Evolutionary conservation across 2,797 vertebrate species (phyloP).

Genomic region (Helostoma temminkii): DNA sequence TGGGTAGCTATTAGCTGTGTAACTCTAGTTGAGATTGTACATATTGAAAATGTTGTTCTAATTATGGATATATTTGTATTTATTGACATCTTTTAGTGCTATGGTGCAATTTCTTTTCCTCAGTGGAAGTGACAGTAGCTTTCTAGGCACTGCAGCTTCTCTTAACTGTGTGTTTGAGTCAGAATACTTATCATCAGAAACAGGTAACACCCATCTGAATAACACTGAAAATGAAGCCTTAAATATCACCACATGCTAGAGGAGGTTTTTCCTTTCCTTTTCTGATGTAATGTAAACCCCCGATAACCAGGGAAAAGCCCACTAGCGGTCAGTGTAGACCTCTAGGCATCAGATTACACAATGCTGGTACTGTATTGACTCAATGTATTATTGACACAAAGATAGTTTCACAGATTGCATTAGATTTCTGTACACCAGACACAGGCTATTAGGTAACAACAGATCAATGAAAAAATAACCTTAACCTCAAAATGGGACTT

Average conservation of each 20-base stretch:
- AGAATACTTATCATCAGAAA: constrained; percentile 44
- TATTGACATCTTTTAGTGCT: constrained; percentile 74
- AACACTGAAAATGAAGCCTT: constrained; percentile 74
- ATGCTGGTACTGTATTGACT: constrained; percentile 19
- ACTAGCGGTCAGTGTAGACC: constrained; percentile 8
- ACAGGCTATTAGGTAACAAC: not conserved
- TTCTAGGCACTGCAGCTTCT: constrained; percentile 45
- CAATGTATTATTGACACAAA: constrained; percentile 8
- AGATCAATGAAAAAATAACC: too few relatives aligned
- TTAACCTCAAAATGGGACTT: not conserved
- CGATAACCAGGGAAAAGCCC: constrained; percentile 32
- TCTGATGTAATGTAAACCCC: constrained; percentile 37
- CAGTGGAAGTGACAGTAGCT: constrained; percentile 53
- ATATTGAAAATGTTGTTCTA: constrained; percentile 71
- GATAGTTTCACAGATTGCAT: constrained; percentile 3
- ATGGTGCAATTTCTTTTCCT: constrained; percentile 58
- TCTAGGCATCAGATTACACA: constrained; percentile 18
- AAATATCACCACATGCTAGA: constrained; percentile 63
- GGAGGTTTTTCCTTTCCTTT: constrained; percentile 41
- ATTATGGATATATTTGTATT: constrained; percentile 77
- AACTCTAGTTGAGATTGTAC: constrained; percentile 71
- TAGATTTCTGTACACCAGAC: not conserved
- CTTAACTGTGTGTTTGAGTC: constrained; percentile 43
- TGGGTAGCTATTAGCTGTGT: constrained; percentile 70
- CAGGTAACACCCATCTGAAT: constrained; percentile 44